Percentiles rank a stretch among this genome's conserved stretches.
These are phyloP conservation scores for Dipodomys ordii DNA, from an alignment of 2,113 vertebrate species.

Conservation along the genomic window DNA sequence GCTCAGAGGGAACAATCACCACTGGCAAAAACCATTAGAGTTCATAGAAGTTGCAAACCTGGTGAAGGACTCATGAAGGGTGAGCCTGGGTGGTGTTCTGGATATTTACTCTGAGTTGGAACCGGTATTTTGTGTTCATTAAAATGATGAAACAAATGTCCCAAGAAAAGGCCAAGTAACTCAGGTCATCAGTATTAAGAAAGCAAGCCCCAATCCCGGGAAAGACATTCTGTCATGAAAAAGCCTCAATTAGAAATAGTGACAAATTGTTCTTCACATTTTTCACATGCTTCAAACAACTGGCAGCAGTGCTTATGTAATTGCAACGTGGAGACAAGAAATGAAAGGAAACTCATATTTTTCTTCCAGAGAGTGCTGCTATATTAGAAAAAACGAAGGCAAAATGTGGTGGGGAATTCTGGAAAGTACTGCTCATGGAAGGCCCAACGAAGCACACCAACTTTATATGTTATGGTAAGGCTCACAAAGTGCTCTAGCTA, in stretches of 20 bases:
- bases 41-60: conserved; percentile 65
- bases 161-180: conserved; percentile 7
- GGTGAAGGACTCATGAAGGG: conserved; percentile 61
- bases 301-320: conserved; percentile 41
- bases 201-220: conserved; percentile 63
- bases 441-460: neutral
- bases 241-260: conserved; percentile 68
- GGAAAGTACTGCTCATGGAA: neutral
- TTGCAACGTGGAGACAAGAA: conserved; percentile 26
- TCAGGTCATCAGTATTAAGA: conserved; percentile 72
- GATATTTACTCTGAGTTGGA: conserved; percentile 29
- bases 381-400: conserved; percentile 22
- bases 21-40: conserved; percentile 57
- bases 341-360: neutral
- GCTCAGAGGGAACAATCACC: conserved; percentile 63
- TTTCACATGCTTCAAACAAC: conserved; percentile 23
- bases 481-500: neutral
- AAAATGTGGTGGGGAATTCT: neutral
- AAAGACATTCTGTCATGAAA: conserved; percentile 46
- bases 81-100: conserved; percentile 69
- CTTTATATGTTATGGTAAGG: neutral
- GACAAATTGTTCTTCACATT: conserved; percentile 52
- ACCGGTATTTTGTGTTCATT: conserved; percentile 68
- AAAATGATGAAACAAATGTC: conserved; percentile 62
- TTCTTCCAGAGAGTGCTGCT: conserved; percentile 37